Evolutionary conservation across 2,797 vertebrate genomes (phyloP).

Genomic region (Calcarius lapponicus): DNA sequence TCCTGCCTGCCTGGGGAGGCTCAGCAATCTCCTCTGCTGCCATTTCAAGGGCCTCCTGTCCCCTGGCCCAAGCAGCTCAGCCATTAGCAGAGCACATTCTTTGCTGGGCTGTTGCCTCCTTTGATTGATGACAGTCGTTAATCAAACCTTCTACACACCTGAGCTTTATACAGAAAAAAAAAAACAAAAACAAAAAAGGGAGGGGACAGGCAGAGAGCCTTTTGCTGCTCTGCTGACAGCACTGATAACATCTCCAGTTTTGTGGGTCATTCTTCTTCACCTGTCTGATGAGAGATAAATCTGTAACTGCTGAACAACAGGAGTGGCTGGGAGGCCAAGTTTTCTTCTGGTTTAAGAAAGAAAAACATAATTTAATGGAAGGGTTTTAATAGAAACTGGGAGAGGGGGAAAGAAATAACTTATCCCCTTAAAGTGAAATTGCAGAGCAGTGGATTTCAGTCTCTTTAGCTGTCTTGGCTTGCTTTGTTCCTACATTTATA

Average conservation of each 20-base stretch:
- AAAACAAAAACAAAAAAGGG: not conserved
- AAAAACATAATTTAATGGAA: conserved; percentile 36
- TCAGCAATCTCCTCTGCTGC: conserved; percentile 1
- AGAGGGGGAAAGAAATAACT: not conserved
- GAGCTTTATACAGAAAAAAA: conserved; percentile 2
- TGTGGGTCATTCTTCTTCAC: conserved; percentile 58
- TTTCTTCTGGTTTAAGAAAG: conserved; percentile 31
- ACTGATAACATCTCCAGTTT: conserved; percentile 61
- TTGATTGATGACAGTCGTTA: conserved; percentile 69
- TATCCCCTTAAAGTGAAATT: not conserved
- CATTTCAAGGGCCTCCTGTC: conserved; percentile 29
- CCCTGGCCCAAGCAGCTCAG: conserved; percentile 28
- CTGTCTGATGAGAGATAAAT: conserved; percentile 50
- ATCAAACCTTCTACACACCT: conserved; percentile 56
- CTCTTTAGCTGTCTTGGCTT: not conserved
- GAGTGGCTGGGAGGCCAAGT: conserved; percentile 4
- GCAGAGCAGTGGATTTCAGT: not conserved
- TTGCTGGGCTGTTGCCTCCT: conserved; percentile 28
- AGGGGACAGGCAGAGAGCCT: not conserved
- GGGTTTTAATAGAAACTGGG: not conserved
- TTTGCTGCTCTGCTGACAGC: conserved; percentile 15
- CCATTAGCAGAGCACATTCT: conserved; percentile 40
- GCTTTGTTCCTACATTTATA: not conserved
- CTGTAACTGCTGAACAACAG: conserved; percentile 7
- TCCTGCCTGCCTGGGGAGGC: not conserved